phyloP scores from a whole-genome alignment of 92 coral and sea anemone species.

The Porites rus region DNA sequence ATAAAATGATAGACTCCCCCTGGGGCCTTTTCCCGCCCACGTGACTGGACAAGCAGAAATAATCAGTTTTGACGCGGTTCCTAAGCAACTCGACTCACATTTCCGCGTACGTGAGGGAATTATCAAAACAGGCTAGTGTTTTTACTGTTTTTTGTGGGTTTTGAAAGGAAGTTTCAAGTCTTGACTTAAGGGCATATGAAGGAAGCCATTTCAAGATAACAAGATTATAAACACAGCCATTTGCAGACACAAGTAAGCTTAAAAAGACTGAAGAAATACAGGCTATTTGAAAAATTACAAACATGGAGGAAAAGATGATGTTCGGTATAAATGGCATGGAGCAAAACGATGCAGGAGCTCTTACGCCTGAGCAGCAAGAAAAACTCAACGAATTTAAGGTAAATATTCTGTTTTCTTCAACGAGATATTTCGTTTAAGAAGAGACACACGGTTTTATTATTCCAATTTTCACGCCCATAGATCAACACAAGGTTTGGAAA shows the following conservation, averaged over 20 bases:
- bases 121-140: neutral
- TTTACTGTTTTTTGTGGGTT: neutral
- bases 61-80: slow-evolving; percentile 56
- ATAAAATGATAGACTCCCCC: too few relatives aligned
- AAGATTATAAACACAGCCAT: neutral
- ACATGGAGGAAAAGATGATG: slow-evolving; percentile 72
- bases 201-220: neutral
- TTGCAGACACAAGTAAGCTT: neutral
- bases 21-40: too few relatives aligned
- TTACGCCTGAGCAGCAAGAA: slow-evolving; percentile 73
- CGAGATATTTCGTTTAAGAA: too few relatives aligned
- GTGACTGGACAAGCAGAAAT: neutral
- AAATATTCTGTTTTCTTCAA: neutral
- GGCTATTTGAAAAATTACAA: neutral
- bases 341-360: slow-evolving; percentile 72
- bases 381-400: slow-evolving; percentile 82
- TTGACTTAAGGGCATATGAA: neutral
- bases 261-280: neutral
- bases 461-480: slow-evolving; percentile 34
- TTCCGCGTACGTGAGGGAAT: slow-evolving; percentile 16
- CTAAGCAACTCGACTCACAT: slow-evolving; percentile 35
- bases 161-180: neutral
- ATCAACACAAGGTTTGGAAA: slow-evolving; percentile 83
- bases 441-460: neutral
- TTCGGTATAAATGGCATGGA: slow-evolving; percentile 75